phyloP scores from a whole-genome alignment of 2,888 invertebrate species.

The Masnerella sp. region DNA sequence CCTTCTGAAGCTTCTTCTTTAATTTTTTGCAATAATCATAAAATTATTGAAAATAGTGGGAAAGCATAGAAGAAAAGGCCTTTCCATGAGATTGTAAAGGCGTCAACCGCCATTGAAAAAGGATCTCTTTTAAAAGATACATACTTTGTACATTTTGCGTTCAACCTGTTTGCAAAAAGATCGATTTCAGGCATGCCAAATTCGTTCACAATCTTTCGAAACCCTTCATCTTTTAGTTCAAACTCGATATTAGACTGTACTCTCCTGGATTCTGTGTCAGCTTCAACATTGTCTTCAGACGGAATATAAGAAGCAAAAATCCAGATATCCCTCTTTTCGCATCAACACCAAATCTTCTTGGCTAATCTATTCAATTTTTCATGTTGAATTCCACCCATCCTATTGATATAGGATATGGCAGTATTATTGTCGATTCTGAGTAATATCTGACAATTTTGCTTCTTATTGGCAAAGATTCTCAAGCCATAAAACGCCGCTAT shows the following conservation, averaged over 20 bases:
- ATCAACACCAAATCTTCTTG: conserved; percentile 16
- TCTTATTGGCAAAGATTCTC: conserved; percentile 47
- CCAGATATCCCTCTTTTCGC: conserved; percentile 3
- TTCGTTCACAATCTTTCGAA: background rate
- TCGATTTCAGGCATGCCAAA: conserved; percentile 4
- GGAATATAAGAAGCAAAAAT: conserved; percentile 15
- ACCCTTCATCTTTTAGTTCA: background rate
- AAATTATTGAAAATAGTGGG: conserved; percentile 66
- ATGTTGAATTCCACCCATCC: conserved; percentile 5
- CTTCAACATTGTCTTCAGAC: background rate
- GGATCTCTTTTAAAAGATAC: conserved; percentile 13
- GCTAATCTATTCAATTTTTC: background rate
- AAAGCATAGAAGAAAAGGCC: conserved; percentile 57
- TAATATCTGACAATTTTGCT: conserved; percentile 2
- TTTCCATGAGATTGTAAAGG: conserved; percentile 55
- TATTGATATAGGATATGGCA: conserved; percentile 26
- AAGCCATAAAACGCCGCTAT: conserved; percentile 51
- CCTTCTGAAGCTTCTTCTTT: conserved; percentile 65
- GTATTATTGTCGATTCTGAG: conserved; percentile 12
- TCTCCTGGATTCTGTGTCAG: conserved; percentile 10
- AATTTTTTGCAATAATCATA: conserved; percentile 66
- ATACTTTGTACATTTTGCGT: conserved; percentile 4
- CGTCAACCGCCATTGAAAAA: conserved; percentile 38
- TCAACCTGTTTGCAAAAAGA: conserved; percentile 12
- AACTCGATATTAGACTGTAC: background rate